Evolutionary conservation across 2,888 invertebrate species (phyloP), one percentile per base, ranked within the genome.

Genomic region (Apamea monoglypha): DNA sequence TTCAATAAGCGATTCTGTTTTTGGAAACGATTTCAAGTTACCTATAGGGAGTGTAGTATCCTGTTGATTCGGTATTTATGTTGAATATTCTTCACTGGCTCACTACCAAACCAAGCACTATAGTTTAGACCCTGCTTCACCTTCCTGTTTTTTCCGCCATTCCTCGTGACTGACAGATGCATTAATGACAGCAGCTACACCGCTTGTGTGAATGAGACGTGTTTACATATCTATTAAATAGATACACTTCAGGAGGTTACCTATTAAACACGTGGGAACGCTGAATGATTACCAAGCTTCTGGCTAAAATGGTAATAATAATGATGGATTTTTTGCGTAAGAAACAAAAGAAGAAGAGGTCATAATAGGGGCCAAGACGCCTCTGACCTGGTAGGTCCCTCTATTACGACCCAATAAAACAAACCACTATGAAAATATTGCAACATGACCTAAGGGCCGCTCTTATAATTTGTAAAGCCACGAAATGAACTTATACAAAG

Each of bases 401-500:
- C 25, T 14, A 29, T 69, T 10, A 47, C 14, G 36, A n/a, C 50
- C 63, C 36, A 80, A 76, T 80, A 56, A 77, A 80, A 72, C 74
- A 79, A 86, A 61, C 53, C 50, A 40, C 50, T 77, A 76, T 53
- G 12, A 83, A 86, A 86, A 88, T 67, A 81, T 80, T 83, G 64
- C 68, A 78, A 68, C 47, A 53, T 70, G 69, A 72, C 75, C 67
- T 74, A 80, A 85, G 88, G 89, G 84, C 88, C 87, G 80, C 88
- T 87, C 83, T 74, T 73, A 40, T 87, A 80, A 88, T 87, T 87
- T 87, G 88, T 86, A 90, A 92, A 94, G 92, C 95, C 94, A 91
- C 94, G 93, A 88, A 91, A 91, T 88, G 91, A 91, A 92, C 91
- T 90, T 88, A 89, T 82, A 85, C 88, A 84, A 47, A 84, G 89